Base-by-base conservation (phyloP, 2,113 vertebrate species). In the Pangasianodon hypophthalmus region DNA sequence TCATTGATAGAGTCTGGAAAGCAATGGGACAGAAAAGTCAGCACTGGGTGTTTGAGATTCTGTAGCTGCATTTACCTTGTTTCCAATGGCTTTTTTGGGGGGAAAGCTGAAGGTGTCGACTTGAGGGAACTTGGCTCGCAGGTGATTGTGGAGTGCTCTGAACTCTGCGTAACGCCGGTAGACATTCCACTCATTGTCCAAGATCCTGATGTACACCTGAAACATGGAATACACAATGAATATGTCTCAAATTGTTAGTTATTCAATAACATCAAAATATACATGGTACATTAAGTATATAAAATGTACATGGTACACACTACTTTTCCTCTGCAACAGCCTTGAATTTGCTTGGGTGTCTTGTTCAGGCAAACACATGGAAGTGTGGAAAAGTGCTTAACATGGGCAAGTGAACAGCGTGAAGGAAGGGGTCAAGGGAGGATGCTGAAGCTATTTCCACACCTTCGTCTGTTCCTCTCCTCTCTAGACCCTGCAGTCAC, bases 131-230 rank as follows among this genome's bases (percentile, higher is more conserved):
- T 96, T 96, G 75, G 71, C 94, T 89, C 98, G 96, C 48, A 99
- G 93, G 90, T 96, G 96, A 92, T 97, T 97, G 93, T 99, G 98
- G 89, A 99, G 94, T 87, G 93, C 95, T 81, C 98, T 95, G 94
- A 99, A 99, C 93, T 99, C 98, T 0, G 98, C 95, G 0, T 99
- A 99, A n/a, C 98, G 96, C 82, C 98, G 95, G 88, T 99, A 99
- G 50, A 99, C 97, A 0, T 99, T 99, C 98, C 98, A 99, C 91
- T 99, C 98, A 1, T 99, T 98, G 19, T 99, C 98, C 92, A 97
- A 97, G 95, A 99, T 99, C 91, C 98, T 96, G 92, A 99, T 97
- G 82, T 99, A 99, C 26, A 99, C 97, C 98, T 99, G 91, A 60
- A 92, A 84, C 24, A 71, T 19, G 81, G 80, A 91, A 73, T 13